Evolutionary conservation across 2,113 vertebrate genomes (phyloP).

Genomic region (Spermophilus dauricus): DNA sequence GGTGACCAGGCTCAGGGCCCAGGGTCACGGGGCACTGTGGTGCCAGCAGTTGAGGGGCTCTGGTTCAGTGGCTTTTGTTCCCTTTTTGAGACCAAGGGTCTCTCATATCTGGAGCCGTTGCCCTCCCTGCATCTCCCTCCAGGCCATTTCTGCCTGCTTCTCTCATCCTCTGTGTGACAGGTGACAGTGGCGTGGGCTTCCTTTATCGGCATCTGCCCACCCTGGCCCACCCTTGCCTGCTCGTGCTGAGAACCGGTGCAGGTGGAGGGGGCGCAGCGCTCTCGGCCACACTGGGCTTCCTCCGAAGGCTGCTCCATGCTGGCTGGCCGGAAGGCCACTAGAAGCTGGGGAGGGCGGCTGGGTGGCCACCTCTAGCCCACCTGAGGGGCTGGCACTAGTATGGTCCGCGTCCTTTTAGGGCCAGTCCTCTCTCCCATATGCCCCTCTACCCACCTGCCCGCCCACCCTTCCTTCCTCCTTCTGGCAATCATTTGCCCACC

Average conservation of each 20-base stretch:
- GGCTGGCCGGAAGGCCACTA: background rate
- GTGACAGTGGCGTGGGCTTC: background rate
- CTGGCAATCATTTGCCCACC: background rate
- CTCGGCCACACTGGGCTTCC: too few relatives aligned
- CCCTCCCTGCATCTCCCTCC: background rate
- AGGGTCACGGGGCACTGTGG: rapidly evolving
- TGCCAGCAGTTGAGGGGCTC: rapidly evolving
- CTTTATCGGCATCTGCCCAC: background rate
- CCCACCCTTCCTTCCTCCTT: rapidly evolving
- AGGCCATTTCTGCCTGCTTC: background rate
- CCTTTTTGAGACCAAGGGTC: background rate
- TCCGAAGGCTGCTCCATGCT: too few relatives aligned
- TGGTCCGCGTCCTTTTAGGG: background rate
- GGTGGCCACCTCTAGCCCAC: rapidly evolving
- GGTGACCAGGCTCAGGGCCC: background rate
- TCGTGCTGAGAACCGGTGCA: slow-evolving; percentile 74
- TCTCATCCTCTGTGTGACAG: background rate
- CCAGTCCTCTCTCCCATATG: rapidly evolving
- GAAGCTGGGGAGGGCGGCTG: background rate
- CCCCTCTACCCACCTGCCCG: rapidly evolving
- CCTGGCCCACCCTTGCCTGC: slow-evolving; percentile 17
- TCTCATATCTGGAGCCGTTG: background rate
- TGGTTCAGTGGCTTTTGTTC: rapidly evolving
- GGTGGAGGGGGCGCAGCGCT: background rate
- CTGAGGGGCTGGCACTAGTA: too few relatives aligned